These are phyloP conservation scores for Ephestia elutella DNA, from an alignment of 1,140 invertebrate genomes.

Conservation along the genomic window DNA sequence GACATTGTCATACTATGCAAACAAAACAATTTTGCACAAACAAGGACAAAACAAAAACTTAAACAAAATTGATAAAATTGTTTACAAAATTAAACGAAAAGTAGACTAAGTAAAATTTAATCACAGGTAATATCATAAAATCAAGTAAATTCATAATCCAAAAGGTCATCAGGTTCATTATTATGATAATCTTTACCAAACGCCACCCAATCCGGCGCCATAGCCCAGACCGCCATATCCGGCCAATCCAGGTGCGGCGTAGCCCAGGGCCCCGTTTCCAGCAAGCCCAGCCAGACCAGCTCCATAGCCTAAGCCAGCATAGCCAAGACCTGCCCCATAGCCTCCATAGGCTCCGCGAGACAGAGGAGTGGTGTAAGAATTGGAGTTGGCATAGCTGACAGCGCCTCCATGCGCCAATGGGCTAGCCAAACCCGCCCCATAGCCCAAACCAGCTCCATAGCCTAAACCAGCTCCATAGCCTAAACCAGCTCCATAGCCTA, in stretches of 20 bases:
- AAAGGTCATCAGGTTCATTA: neutral
- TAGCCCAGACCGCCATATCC: conserved; percentile 12
- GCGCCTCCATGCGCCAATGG: conserved; percentile 9
- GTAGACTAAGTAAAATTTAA: too few species aligned
- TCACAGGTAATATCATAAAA: too few species aligned
- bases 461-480: conserved; percentile 10
- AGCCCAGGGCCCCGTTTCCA: neutral
- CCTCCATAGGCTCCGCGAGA: conserved; percentile 7
- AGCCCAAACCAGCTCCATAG: too few species aligned
- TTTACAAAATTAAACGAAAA: too few species aligned
- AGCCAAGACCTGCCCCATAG: neutral
- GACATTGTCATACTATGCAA: too few species aligned
- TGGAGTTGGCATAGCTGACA: neutral
- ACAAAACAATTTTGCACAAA: too few species aligned
- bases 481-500: conserved; percentile 7
- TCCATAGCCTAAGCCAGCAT: neutral
- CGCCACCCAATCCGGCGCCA: conserved; percentile 9
- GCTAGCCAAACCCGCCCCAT: too few species aligned
- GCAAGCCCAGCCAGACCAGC: neutral
- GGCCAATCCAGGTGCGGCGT: too few species aligned
- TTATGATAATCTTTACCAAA: too few species aligned
- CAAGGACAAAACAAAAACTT: too few species aligned
- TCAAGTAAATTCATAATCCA: too few species aligned
- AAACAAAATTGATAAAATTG: too few species aligned
- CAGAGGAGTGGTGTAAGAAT: neutral